Evolutionary conservation across 2,113 vertebrate species (phyloP), one percentile per base, ranked within the genome.

Genomic region (Paracyprichromis sp.): DNA sequence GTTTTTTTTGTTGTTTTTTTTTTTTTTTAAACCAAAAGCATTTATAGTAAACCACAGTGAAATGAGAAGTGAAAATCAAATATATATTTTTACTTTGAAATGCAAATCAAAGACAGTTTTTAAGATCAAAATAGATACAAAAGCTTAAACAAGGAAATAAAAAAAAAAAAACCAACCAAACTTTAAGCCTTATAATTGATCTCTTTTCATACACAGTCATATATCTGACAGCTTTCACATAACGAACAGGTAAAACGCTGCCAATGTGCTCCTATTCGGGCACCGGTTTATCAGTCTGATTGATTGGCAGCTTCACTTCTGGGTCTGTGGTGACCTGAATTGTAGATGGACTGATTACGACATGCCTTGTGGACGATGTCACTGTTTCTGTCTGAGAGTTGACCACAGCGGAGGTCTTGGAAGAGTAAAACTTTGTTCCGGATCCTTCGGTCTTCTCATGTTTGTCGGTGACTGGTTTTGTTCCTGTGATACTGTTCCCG

Each of bases 341-440:
- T 0, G 71, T 92, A 10, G 95, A 87, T 6, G 95, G 96, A 61
- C 87, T 91, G 53, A 94, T 92, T 19, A 86, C 63, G 9, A 88
- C 92, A 19, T 95, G 90, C 0, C 92, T 92, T 0, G 80, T 92
- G 2, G 96, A 93, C 5, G 93, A 92, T 0, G 93, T 94, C 21
- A 89, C 90, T 0, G 94, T 95, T 87, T 97, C 97, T 5, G 97
- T 94, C 19, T 97, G 96, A 85, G 96, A 93, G 1, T 96, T 96
- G 92, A 97, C 94, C 0, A 96, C 96, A 11, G 97, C 96, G 13
- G 97, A 98, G 6, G 95, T 95, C 88, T 91, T 96, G 0, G 97
- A 96, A 2, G 96, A 95, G 87, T 97, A 96, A 63, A 97, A 96
- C 56, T 91, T 96, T 86, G 97, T 98, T n/a, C 97, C 96, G 24